Percentiles rank a stretch among this genome's conserved stretches.
Conservation (phyloP, 2,113 vertebrate species). For the Eupsittula cactorum region DNA sequence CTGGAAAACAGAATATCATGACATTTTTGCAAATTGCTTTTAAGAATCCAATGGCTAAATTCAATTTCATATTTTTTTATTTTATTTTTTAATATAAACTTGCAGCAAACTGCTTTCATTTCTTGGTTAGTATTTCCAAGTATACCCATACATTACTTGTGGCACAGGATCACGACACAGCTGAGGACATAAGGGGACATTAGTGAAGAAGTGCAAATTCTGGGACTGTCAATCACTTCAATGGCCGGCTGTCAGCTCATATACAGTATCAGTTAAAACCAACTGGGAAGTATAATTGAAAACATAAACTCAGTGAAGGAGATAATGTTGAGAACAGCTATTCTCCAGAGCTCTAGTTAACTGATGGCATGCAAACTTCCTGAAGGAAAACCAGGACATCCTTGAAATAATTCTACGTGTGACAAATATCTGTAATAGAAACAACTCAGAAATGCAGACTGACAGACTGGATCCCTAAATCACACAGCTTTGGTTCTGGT, state of each 20-base stretch:
- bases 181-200: background rate
- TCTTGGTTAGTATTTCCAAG: background rate
- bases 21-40: background rate
- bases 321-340: background rate
- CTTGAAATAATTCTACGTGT: background rate
- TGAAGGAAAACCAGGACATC: background rate
- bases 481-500: background rate
- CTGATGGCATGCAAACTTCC: background rate
- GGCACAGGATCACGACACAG: background rate
- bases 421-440: background rate
- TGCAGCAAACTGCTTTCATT: background rate
- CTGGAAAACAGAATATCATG: background rate
- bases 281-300: background rate
- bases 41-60: background rate
- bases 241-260: background rate
- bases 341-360: background rate
- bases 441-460: background rate
- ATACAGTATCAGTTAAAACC: background rate
- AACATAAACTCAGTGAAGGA: background rate
- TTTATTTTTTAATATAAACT: background rate
- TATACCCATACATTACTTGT: background rate
- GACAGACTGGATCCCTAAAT: background rate
- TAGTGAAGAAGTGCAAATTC: background rate
- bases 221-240: background rate
- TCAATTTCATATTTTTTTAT: background rate